Evolutionary conservation across 2,888 invertebrate species (phyloP), one percentile per base, ranked within the genome.

Genomic region (Drosophila tanythrix): DNA sequence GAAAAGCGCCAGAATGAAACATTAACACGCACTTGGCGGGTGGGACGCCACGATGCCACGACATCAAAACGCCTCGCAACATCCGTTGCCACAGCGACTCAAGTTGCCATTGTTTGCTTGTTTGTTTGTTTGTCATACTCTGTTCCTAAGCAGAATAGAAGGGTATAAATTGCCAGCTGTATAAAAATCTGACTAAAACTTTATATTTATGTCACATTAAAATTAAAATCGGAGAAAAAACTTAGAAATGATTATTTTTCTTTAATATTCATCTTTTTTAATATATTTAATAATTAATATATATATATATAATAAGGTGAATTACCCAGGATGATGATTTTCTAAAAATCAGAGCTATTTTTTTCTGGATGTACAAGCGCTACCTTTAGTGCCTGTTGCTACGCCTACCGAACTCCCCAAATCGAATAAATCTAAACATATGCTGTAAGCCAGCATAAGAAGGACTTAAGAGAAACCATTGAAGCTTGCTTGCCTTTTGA

Each of bases 21-120:
- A 81, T 78, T 81, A 68, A 77, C 78, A 81, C 81, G 76, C 77
- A 77, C 76, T 77, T 63, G 80, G 61, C 40, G 63, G 31, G 55
- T 13, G 46, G 38, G 43, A 61, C 25, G 18, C 38, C 38, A 8
- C 21, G 46, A 46, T 25, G 21, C 46, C 31, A 36, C 40, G 62
- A 57, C 66, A 50, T 27, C 46, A 31, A 56, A 33, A 43, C 59
- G 52, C 56, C 40, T 51, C 46, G 18, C 72, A 71, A 10, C 78
- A 46, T 72, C 74, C 62, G 62, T 40, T 67, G 81, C 55, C 55
- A 35, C 72, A 60, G 53, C 25, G 76, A 53, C 63, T 71, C 77
- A 61, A 77, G 82, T 71, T 69, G 73, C 63, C 76, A n/a, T 83
- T 74, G 75, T 67, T 67, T 25, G 25, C 25, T 15, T 46, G 46